Evolutionary conservation across 2,797 vertebrate species (phyloP).

Genomic region (Microtus obscurus): DNA sequence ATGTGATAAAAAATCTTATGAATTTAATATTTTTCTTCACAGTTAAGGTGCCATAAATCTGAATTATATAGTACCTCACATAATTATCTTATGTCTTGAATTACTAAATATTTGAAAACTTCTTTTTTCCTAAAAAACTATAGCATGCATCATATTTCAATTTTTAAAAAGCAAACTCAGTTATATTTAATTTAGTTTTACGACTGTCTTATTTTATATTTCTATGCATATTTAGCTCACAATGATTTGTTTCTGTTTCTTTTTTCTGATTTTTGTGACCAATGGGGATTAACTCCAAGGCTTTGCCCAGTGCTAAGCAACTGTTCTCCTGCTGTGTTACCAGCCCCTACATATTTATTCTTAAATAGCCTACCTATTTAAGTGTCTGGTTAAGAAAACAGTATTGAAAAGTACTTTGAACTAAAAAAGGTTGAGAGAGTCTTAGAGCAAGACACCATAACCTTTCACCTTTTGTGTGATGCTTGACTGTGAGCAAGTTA

Average conservation of each 20-base stretch:
- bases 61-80: constrained; percentile 27
- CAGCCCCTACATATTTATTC: background rate
- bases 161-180: background rate
- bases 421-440: background rate
- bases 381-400: background rate
- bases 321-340: background rate
- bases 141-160: background rate
- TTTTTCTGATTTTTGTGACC: background rate
- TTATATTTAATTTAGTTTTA: background rate
- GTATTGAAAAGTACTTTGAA: background rate
- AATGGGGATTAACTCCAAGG: background rate
- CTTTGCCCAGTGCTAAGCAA: background rate
- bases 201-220: background rate
- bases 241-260: background rate
- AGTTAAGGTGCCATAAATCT: background rate
- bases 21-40: background rate
- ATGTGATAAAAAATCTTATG: background rate
- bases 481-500: background rate
- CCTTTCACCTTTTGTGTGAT: background rate
- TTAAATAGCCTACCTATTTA: background rate
- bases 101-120: constrained; percentile 27
- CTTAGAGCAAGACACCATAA: background rate
- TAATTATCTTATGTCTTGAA: background rate
- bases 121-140: constrained; percentile 30
- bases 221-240: background rate